phyloP scores from a whole-genome alignment of 2,113 vertebrate species.

The Rallus limicola region DNA sequence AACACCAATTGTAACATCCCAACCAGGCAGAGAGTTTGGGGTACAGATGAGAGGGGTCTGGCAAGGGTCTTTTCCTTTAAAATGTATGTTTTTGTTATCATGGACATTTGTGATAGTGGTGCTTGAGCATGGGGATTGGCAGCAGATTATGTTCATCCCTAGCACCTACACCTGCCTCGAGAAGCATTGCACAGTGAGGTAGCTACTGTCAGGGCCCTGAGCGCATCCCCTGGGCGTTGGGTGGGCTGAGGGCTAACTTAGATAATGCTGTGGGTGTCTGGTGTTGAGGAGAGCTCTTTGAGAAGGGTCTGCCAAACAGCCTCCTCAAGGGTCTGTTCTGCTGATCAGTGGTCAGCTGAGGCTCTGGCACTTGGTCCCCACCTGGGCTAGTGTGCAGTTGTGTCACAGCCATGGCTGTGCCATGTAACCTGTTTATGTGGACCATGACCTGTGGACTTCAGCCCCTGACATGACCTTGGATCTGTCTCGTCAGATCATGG shows the following conservation, averaged over 20 bases:
- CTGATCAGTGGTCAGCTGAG: background rate
- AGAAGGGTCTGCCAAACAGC: background rate
- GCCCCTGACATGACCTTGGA: background rate
- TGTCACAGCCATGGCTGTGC: background rate
- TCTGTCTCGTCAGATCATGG: fast-evolving
- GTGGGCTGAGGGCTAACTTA: background rate
- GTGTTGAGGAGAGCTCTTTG: background rate
- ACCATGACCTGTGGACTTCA: background rate
- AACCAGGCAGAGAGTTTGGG: background rate
- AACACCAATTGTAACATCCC: background rate
- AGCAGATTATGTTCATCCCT: background rate
- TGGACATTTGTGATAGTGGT: background rate
- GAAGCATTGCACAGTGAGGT: background rate
- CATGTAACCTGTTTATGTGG: background rate
- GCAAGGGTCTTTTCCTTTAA: background rate
- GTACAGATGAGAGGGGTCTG: background rate
- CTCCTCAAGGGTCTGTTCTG: background rate
- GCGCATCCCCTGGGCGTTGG: background rate
- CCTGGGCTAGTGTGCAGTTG: background rate
- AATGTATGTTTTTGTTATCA: background rate
- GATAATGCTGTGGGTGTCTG: background rate
- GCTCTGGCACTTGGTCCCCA: background rate
- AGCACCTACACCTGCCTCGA: background rate
- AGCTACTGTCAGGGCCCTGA: background rate
- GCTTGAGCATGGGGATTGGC: background rate